Evolutionary conservation across 2,888 invertebrate species (phyloP), one percentile per base, ranked within the genome.

Genomic region (Physocephala rufipes): DNA sequence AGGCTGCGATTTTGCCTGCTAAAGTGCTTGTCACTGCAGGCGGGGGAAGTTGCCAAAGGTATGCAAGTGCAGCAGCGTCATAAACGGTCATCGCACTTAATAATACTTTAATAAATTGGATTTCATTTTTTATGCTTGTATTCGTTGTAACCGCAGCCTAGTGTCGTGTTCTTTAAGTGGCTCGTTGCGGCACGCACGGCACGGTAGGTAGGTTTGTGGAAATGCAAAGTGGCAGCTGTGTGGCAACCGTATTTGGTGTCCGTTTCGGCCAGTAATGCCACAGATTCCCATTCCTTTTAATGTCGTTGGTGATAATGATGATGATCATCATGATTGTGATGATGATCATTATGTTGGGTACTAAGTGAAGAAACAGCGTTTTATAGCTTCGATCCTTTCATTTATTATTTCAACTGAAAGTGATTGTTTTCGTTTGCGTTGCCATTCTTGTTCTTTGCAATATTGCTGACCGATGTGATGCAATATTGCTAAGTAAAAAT

Each of bases 81-180:
- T 73, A 74, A 76, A 76, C 75, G 77, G 74, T 73, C 79, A 77
- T 84, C 82, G 84, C 85, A 84, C 85, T 84, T 84, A 84, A 83
- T 84, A 85, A 84, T 84, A 84, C 84, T 84, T 77, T 84, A 84
- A 84, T 84, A 84, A 84, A 84, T 85, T 83, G 84, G 84, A 85
- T 83, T 84, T 83, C 84, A 84, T 84, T 84, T 84, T 82, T 83
- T 83, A 83, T 82, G 21, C 26, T n/a, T 26, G 24, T 47, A 30
- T 30, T 9, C 36, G 47, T 47, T 47, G 21, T 24, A 7, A 47
- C 47, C 5, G 36, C 9, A 36, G 36, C 36, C 4, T 53, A 9
- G n/a, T 21, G 53, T 53, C n/a, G 4, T 28, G 47, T 21, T 75
- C 76, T 75, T 36, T 36, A 9, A 4, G 36, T 36, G 5, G n/a